Evolutionary conservation across 2,113 vertebrate species (phyloP), one percentile per base, ranked within the genome.

Genomic region (Acanthochromis polyacanthus): DNA sequence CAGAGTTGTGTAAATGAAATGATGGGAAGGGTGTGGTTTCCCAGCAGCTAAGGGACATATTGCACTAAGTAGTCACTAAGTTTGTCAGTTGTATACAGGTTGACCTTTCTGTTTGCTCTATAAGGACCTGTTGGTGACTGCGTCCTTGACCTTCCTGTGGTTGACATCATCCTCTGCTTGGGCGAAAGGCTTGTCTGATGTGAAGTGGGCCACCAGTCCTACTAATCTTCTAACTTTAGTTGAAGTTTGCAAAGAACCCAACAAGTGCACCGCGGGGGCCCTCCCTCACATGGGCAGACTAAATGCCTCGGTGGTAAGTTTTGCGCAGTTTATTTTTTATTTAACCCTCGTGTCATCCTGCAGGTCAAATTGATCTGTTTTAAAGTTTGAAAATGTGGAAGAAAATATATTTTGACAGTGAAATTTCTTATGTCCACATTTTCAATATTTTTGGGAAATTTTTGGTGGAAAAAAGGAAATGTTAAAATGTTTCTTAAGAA

Each of bases 221-320:
- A 1, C 38, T 25, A 80, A 63, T 52, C 86, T 99, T 36, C 12
- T 94, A 0, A 17, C 19, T 0, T 0, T 91, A 15, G 79, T 94
- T 83, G 5, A 0, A 0, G 81, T 92, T 40, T 98, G 97, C 92
- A 93, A 92, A 1, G 19, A 0, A 0, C 0, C 0, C 0, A 25
- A 67, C 20, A 62, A 20, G 0, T 99, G 98, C 91, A 88, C 64
- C 0, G 0, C 92, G 0, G 96, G 96, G 1, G 94, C 92, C 28
- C 16, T 91, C 0, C 96, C 97, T 17, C 93, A 91, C 71, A 95
- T 97, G 94, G 97, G 97, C 19, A 95, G 96, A 80, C 96, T 97
- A 75, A 97, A 99, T 70, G 94, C 97, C 82, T 98, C 97, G 0
- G 97, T 98, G 97, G 97, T 99, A 93, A 96, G 96, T 82, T 61